Evolutionary conservation across 2,113 vertebrate species (phyloP).

Genomic region (Peromyscus californicus): DNA sequence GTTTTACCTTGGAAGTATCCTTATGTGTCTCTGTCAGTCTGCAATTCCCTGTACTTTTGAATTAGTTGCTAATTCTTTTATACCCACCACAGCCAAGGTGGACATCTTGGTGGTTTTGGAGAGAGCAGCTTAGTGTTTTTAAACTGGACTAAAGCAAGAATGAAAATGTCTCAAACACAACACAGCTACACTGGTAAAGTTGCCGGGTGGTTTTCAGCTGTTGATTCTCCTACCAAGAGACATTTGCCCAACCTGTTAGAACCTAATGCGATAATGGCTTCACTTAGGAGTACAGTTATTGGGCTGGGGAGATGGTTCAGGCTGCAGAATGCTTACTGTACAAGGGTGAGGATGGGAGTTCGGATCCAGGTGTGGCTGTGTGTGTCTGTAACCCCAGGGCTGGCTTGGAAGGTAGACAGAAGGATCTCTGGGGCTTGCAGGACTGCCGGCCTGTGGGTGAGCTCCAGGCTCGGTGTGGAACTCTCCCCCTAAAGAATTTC

Average conservation of each 20-base stretch:
- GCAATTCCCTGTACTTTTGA: too few species aligned
- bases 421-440: background rate
- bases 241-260: slow-evolving; percentile 38
- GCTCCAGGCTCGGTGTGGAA: background rate
- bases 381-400: background rate
- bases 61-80: too few species aligned
- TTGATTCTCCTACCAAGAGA: slow-evolving; percentile 49
- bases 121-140: background rate
- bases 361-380: background rate
- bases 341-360: too few species aligned
- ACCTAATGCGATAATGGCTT: background rate
- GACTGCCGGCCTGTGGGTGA: background rate
- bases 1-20: background rate
- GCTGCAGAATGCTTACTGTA: background rate
- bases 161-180: background rate
- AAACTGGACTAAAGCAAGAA: background rate
- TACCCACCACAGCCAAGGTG: background rate
- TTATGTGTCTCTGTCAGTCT: background rate
- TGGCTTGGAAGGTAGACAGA: background rate
- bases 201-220: slow-evolving; percentile 1
- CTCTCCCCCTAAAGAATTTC: background rate
- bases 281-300: background rate
- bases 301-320: background rate
- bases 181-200: background rate
- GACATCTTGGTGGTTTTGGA: background rate